Percentiles rank a stretch among this genome's conserved stretches.
These are phyloP conservation scores for Biston stratarius DNA, from an alignment of 2,888 invertebrate species.

Conservation along the genomic window DNA sequence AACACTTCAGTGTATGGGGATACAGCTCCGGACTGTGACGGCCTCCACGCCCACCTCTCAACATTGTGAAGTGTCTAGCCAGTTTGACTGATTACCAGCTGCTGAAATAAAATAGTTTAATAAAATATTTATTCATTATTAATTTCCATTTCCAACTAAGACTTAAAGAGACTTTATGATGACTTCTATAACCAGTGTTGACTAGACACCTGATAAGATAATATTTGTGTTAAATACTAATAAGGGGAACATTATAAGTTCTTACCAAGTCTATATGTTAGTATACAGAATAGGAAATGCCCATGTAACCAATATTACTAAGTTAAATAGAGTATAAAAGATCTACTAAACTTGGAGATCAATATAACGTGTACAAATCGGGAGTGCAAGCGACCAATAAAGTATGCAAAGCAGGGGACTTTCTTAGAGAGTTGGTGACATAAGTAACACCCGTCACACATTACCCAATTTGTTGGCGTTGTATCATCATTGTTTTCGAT, in stretches of 20 bases:
- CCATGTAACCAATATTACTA: background rate
- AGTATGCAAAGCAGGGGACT: constrained; percentile 57
- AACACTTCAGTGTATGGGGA: constrained; percentile 92
- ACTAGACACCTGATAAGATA: background rate
- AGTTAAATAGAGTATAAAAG: background rate
- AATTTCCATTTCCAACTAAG: background rate
- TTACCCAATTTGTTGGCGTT: constrained; percentile 44
- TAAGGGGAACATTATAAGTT: background rate
- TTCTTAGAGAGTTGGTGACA: constrained; percentile 50
- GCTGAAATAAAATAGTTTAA: constrained; percentile 55
- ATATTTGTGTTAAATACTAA: background rate
- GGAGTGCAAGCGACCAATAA: constrained; percentile 36
- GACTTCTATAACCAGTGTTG: background rate
- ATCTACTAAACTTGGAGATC: constrained; percentile 1
- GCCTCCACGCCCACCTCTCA: constrained; percentile 87
- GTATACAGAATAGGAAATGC: background rate
- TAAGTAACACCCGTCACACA: constrained; percentile 40
- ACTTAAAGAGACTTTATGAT: background rate
- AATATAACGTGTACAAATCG: constrained; percentile 20
- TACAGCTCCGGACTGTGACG: constrained; percentile 91
- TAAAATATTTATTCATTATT: background rate
- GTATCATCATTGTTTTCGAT: constrained; percentile 49
- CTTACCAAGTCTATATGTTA: background rate
- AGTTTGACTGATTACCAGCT: constrained; percentile 68
- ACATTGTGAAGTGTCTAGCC: constrained; percentile 82